Evolutionary conservation across 2,797 vertebrate genomes (phyloP), one percentile per base, ranked within the genome.

Genomic region (Bradypodion pumilum): DNA sequence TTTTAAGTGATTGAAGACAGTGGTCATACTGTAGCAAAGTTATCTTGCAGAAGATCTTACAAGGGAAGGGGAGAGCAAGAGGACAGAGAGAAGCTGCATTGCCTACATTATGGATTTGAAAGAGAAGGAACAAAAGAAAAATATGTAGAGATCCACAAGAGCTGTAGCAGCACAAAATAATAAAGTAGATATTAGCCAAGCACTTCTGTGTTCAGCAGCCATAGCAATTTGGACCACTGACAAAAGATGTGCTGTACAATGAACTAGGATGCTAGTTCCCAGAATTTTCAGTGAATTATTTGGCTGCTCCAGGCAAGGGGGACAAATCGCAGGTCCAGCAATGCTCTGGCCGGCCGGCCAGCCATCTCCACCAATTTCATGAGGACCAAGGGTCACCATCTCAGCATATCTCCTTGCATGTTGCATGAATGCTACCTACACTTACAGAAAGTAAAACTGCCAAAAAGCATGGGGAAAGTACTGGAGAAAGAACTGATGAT

Each of bases 1-100:
- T 96, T 95, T 96, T 95, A 96, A 95, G 95, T 95, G 95, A 96
- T 96, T 95, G 94, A 95, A 95, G 94, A 95, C 94, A 93, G 93
- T 88, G 91, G 94, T 91, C 94, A 89, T 94, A n/a, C n/a, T n/a
- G n/a, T n/a, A 94, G 94, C 86, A 13, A 88, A 82, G 77, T 92
- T 94, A 93, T 95, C 94, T 94, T 29, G 16, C 91, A 89, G n/a
- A 95, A 94, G 95, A 95, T 88, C 92, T 89, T 92, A 88, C 83
- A 72, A 93, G 93, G 91, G 90, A 93, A 92, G 89, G 63, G 68
- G 72, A 7, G 93, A 87, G 49, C 44, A 5, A 44, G 42, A 25
- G 23, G 66, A 49, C 12, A 72, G 3, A 49, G n/a, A 84, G 59
- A 95, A 93, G 86, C 88, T 76, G 65, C 74, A 87, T 83, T 95